phyloP scores from a whole-genome alignment of 2,797 vertebrate species.

The Sarcoramphus papa region DNA sequence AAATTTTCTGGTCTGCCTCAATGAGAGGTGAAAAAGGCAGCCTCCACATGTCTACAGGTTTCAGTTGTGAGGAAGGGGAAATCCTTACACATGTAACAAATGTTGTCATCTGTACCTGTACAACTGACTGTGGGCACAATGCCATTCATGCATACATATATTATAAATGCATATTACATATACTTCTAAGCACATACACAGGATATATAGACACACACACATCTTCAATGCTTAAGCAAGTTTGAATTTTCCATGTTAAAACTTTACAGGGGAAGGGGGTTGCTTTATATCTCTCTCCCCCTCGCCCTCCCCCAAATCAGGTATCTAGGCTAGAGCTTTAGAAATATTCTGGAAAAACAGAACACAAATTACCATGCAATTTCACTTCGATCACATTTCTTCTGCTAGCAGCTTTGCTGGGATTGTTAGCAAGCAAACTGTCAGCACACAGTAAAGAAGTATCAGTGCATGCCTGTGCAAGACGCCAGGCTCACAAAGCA shows the following conservation, averaged over 20 bases:
- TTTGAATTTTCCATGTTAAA: background rate
- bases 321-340: background rate
- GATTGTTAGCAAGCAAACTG: background rate
- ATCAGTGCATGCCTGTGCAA: background rate
- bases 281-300: background rate
- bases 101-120: background rate
- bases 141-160: background rate
- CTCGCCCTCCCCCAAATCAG: background rate
- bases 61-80: background rate
- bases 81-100: background rate
- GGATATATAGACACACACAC: background rate
- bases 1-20: background rate
- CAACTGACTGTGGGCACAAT: background rate
- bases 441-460: background rate
- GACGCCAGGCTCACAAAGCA: background rate
- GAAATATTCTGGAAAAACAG: background rate
- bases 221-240: background rate
- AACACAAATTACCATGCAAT: background rate
- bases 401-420: background rate
- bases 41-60: background rate
- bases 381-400: conserved; percentile 5
- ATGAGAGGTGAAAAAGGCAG: background rate
- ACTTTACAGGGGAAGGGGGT: background rate
- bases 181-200: background rate
- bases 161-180: background rate